Evolutionary conservation across 1,140 invertebrate species (phyloP), one percentile per base, ranked within the genome.

Genomic region (Conus ventricosus): DNA sequence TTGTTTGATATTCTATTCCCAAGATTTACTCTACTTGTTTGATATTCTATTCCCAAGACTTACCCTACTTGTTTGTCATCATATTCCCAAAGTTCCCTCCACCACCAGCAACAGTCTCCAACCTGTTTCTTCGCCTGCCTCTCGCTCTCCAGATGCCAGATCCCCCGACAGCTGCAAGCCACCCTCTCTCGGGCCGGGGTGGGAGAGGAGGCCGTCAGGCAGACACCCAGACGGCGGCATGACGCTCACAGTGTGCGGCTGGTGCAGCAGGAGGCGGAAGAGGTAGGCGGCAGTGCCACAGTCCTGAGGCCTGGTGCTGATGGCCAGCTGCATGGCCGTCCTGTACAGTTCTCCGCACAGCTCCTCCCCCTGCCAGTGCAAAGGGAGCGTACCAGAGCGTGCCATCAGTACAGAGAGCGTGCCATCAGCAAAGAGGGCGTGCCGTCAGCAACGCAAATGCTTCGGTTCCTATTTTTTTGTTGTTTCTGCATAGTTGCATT

Each of bases 261-360:
- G 92, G 51, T 92, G 88, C 17, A 93, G 90, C 53, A 96, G 86
- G 96, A 96, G 94, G 96, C 96, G 92, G 53, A 98, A 95, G 90
- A 97, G 96, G 93, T 97, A 98, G 20, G 97, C 96, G 8, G 97
- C 97, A 5, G 97, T 97, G 8, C 97, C 95, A 76, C 97, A 97
- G 88, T 98, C 97, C n/a, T 97, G 96, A 0, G 98, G 98, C 93
- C 96, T 97, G 25, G 97, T 95, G 88, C 97, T 97, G 4, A 96
- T 96, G 20, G 96, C 96, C 83, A 97, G 94, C n/a, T 94, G 75
- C 39, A 97, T 84, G 54, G 96, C 95, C 51, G 96, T 93, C 81
- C 95, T 92, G 87, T 96, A 95, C 86, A 95, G 95, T 89, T 94
- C 95, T 63, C 92, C 86, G 11, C 95, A 91, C 78, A 85, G 39